Base-by-base conservation (phyloP, 2,113 vertebrate species). In the Tenebrosternarchus preto region DNA sequence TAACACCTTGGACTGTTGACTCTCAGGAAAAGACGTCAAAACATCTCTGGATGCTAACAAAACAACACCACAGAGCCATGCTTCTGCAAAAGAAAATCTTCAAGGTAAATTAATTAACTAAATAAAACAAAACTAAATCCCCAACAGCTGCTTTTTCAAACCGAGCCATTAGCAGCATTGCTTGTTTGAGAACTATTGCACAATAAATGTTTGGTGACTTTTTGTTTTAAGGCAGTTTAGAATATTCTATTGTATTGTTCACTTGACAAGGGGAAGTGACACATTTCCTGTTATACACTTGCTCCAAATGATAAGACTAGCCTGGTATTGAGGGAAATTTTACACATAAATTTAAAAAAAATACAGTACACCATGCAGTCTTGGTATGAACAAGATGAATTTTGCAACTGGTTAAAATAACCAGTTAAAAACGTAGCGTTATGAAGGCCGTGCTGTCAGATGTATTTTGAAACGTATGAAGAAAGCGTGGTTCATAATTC, bases 1-100 rank as follows among this genome's bases (percentile, higher is more conserved):
- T 84, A 78, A 84, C 79, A 55, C 59, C 25, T 29, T 81, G 61
- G 29, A 63, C 75, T 66, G 36, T 7, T 81, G 81, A 78, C 70
- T 73, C 17, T 69, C 22, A 84, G 83, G 75, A 74, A 0, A 25
- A 53, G 25, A 50, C 59, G 15, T 4, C 16, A 60, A 0, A 20
- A 4, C 25, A 19, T 66, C 55, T 15, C 11, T 20, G 4, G 17
- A 55, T 60, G 1, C 29, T 84, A 43, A 31, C 3, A 55, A 80
- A 76, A 72, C 27, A 60, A 33, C 12, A 59, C 7, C 68, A 74
- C 27, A 74, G 29, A 68, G 43, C 36, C 25, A 6, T 31, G 1
- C 22, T 70, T 29, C 69, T 43, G 20, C 25, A 16, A 6, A 29
- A 27, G 24, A 22, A n/a, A n/a, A 63, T 15, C 53, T 33, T 31